Base-by-base conservation (phyloP, 2,113 vertebrate genomes). In the Porphyrio hochstetteri region DNA sequence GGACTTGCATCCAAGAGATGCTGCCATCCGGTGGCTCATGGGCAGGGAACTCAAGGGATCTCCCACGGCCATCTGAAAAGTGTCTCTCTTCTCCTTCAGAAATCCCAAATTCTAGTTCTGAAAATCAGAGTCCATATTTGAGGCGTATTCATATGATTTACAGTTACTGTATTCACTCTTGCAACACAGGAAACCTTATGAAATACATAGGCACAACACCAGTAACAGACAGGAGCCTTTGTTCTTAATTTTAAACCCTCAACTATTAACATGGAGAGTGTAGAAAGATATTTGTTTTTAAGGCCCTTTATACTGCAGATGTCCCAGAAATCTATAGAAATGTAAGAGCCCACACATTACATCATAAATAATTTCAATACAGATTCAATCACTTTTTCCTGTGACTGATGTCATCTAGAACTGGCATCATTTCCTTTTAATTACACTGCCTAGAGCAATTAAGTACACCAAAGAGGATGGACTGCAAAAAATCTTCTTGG, bases 381-480 rank as follows among this genome's bases (percentile, higher is more conserved):
- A 89, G 70, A 94, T 92, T 89, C 92, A 92, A 82, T 86, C 86
- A 92, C 55, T 93, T 96, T 96, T 96, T 95, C 96, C 92, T 96
- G 67, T 74, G 70, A 89, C 88, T 93, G 91, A 96, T 92, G 92
- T 93, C 61, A 93, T 91, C 82, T 46, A 72, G 44, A 65, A 93
- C 65, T 85, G 74, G 91, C 72, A 95, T 82, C 19, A 89, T 48
- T 95, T 97, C 88, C 81, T 93, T 96, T 85, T 91, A 87, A 96
- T 93, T 94, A 79, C 11, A 65, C 35, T 82, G 95, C 86, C 89
- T 93, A 74, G 28, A 94, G 91, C 75, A 94, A 93, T 89, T 92
- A 91, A 95, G 61, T 35, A 89, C 50, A 94, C 70, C 4, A 29
- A 88, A 90, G 74, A 93, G 55, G 81, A 93, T 52, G 50, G 72